Conservation (phyloP, 2,113 vertebrate species). For the Hippocampus barbouri region DNA sequence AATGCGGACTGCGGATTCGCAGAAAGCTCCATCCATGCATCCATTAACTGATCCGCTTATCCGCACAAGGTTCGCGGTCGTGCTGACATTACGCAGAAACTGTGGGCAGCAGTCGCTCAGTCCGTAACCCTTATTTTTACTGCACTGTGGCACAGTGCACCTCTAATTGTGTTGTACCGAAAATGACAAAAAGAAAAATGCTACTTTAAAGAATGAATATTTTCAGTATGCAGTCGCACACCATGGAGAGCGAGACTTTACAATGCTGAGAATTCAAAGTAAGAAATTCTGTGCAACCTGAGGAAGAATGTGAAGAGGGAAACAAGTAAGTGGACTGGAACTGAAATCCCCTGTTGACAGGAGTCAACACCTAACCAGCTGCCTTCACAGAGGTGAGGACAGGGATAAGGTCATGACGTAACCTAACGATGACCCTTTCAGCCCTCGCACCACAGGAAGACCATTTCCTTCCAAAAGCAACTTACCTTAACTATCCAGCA, state of each 20-base stretch:
- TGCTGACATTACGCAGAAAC: too few relatives aligned
- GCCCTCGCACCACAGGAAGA: slow-evolving; percentile 51
- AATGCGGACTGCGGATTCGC: too few relatives aligned
- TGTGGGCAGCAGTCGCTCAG: too few relatives aligned
- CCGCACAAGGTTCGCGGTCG: too few relatives aligned
- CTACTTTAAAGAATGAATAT: neutral
- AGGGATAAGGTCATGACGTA: slow-evolving; percentile 44
- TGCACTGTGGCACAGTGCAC: too few relatives aligned
- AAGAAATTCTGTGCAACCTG: neutral
- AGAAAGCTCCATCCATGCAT: too few relatives aligned
- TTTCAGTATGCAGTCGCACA: slow-evolving; percentile 4
- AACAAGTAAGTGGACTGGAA: slow-evolving; percentile 11
- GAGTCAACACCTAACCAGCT: slow-evolving; percentile 31
- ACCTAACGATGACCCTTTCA: slow-evolving; percentile 51
- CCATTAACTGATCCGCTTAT: too few relatives aligned
- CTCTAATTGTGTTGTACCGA: too few relatives aligned
- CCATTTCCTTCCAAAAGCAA: slow-evolving; percentile 51
- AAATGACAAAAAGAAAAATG: too few relatives aligned
- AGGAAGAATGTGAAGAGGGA: slow-evolving; percentile 4
- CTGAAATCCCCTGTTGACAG: slow-evolving; percentile 48
- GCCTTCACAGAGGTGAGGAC: slow-evolving; percentile 39
- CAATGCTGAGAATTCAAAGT: neutral
- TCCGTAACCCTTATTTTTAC: too few relatives aligned
- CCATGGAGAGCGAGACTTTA: slow-evolving; percentile 16
- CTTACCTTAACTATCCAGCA: slow-evolving; percentile 24